Base-by-base conservation (phyloP, 1,140 invertebrate genomes). In the Papilio polytes region DNA sequence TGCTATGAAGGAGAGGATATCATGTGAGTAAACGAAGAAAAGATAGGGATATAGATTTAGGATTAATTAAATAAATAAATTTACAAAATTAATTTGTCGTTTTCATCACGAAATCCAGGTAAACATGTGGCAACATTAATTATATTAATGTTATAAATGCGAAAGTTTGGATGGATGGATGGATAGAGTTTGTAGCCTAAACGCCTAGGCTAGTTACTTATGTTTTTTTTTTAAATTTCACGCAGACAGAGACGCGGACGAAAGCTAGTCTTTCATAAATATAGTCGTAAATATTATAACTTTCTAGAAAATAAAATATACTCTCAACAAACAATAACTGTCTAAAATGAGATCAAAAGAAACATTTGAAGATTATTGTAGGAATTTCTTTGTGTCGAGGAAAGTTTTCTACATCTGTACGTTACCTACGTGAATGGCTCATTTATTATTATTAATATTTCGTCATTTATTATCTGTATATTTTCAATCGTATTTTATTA, bases 1-100 rank as follows among this genome's bases (percentile, higher is more conserved):
- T 89, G 89, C 89, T 85, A 93, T 93, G 91, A 91, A 87, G 89
- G 84, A 89, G 53, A 88, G 86, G 80, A 90, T 87, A 88, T 84
- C 81, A 80, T 80, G 90, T 90, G 81, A 87, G 89, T 89, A 70
- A 70, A 70, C 36, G 13, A 70, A 4, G 63, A 26, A 56, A 7
- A 0, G 8, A 56, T n/a, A 20, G 8, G 6, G 7, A 20, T 4
- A 56, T 6, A 56, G 9, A 56, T 6, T n/a, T 56, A 56, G 18
- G 53, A 20, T 8, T 8, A 56, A n/a, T 56, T 20, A 18, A 15
- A 18, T 15, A 13, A 36, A 36, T n/a, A n/a, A 53, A 18, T 3
- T 53, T 56, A 13, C 1, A 56, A 56, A 56, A 18, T 56, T 8
- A 8, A 8, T 56, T 56, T 8, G 6, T 56, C 7, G 9, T 56